Conservation (phyloP, 53 echinoderm and acorn worm genomes). For the Echinarachnius parma region DNA sequence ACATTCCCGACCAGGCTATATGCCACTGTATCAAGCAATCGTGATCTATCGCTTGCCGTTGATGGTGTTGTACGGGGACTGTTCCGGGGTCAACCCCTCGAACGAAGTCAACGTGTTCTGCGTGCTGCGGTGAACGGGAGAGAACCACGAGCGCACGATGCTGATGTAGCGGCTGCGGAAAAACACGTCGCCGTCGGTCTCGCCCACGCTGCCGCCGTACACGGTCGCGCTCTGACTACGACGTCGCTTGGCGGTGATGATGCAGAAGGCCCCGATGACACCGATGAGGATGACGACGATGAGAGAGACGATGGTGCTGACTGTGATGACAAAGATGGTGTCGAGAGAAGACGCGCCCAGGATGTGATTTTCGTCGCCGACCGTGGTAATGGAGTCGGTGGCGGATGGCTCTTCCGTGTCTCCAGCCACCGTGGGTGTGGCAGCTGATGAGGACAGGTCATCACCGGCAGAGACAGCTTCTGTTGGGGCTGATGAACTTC, state of each 20-base stretch:
- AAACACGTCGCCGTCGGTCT: constrained; percentile 51
- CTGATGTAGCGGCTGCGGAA: constrained; percentile 70
- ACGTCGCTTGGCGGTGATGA: constrained; percentile 11
- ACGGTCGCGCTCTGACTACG: not conserved
- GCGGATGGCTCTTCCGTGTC: not conserved
- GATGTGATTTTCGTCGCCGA: not conserved
- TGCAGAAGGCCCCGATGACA: constrained; percentile 17
- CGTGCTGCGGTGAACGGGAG: constrained; percentile 72
- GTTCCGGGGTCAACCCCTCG: constrained; percentile 15
- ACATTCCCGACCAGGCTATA: no score
- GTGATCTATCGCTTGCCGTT: constrained; percentile 1
- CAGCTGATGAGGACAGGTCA: not conserved
- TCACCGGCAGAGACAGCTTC: not conserved
- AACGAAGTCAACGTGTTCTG: constrained; percentile 39
- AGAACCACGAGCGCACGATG: constrained; percentile 75
- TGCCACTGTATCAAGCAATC: no score
- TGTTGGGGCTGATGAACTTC: not conserved
- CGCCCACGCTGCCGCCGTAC: constrained; percentile 11
- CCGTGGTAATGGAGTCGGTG: constrained; percentile 2
- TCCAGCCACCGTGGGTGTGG: not conserved
- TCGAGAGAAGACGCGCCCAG: constrained; percentile 13
- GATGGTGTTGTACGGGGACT: constrained; percentile 36
- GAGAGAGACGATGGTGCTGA: constrained; percentile 15
- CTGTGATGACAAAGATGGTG: constrained; percentile 43
- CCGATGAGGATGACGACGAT: constrained; percentile 40